Conservation (phyloP, 1,140 invertebrate species). For the Trachelipus rathkii region DNA sequence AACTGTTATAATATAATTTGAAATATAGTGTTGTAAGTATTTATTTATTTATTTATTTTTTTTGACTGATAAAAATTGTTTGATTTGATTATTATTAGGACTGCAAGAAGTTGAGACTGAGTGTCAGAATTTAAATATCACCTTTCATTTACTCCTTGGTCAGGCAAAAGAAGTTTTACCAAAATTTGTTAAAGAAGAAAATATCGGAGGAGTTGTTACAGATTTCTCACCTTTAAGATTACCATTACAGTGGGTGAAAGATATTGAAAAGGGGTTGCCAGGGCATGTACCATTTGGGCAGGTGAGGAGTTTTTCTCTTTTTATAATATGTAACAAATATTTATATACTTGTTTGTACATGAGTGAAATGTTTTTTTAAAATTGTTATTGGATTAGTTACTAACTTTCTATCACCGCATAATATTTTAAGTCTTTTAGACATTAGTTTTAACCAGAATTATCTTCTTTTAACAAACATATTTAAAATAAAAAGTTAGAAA, state of each 20-base stretch:
- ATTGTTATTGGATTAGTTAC: too few species aligned
- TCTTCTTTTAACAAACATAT: too few species aligned
- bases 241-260: constrained; percentile 66
- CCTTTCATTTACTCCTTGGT: constrained; percentile 73
- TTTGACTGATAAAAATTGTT: too few species aligned
- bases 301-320: constrained; percentile 51
- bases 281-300: constrained; percentile 71
- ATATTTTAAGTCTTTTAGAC: too few species aligned
- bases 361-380: too few species aligned
- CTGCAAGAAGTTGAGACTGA: constrained; percentile 68
- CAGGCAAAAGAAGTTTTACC: constrained; percentile 66
- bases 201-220: constrained; percentile 73
- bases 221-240: constrained; percentile 76
- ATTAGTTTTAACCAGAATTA: too few species aligned
- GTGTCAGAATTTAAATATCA: constrained; percentile 67
- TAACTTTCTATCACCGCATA: too few species aligned
- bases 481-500: too few species aligned
- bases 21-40: too few species aligned
- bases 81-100: constrained; percentile 51
- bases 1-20: too few species aligned
- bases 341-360: too few species aligned
- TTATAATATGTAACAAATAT: constrained; percentile 21
- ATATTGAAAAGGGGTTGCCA: constrained; percentile 65
- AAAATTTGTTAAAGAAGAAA: constrained; percentile 64
- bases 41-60: too few species aligned